Evolutionary conservation across 2,888 invertebrate species (phyloP), one percentile per base, ranked within the genome.

Genomic region (Macrophya alboannulata): DNA sequence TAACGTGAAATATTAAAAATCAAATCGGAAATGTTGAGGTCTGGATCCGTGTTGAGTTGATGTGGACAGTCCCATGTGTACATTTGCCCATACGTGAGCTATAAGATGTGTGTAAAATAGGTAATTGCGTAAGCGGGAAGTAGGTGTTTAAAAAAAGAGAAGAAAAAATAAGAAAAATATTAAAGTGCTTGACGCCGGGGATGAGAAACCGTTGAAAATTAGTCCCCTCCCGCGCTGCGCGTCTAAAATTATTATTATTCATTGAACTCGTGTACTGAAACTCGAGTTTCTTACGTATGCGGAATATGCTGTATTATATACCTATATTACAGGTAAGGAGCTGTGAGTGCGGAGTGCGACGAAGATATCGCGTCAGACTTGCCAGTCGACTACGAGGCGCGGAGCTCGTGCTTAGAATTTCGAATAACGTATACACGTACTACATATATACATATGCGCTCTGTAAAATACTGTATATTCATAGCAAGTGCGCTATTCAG

Each of bases 361-460:
- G 25, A 1, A 48, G 74, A 48, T 62, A 40, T 10, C 17, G 77
- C 62, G 62, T 62, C 21, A 62, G 25, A n/a, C 43, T 40, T 62
- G n/a, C 51, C 40, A 37, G 51, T 45, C 55, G 51, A 77, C 37
- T 8, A 68, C 55, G 74, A 74, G 21, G 45, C 31, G 21, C 51
- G 55, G n/a, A 31, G 17, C 62, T 81, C 81, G 81, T 81, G 81
- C 81, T 40, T 62, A 59, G 81, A 81, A 81, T 81, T 62, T 62
- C 62, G 81, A 81, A 43, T 21, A 77, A 37, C 77, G 77, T 77
- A 77, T 25, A 31, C n/a, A 37, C 12, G 31, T 55, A 31, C 6
- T 4, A 31, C 31, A 31, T 48, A 76, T 21, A 4, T 31, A 48
- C 15, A 48, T n/a, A n/a, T n/a, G 31, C 31, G 31, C 31, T 51